Conservation (phyloP, 2,797 vertebrate genomes). For the Rachycentron canadum region DNA sequence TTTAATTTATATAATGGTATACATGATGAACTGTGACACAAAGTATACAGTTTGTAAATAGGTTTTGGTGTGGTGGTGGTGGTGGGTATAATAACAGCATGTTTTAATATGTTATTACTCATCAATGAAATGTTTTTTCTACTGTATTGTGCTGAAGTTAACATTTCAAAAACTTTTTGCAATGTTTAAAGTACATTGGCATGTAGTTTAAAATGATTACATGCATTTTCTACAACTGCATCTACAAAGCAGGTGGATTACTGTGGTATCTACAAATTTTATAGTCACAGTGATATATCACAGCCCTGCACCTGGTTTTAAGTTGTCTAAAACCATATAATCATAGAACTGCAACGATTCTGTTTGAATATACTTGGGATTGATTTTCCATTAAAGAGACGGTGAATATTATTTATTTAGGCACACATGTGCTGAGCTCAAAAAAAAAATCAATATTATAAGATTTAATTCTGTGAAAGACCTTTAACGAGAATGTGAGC, state of each 20-base stretch:
- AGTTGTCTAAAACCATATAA: not conserved
- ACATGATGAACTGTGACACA: not conserved
- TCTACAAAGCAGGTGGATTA: not conserved
- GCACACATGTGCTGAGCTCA: not conserved
- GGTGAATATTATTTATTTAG: not conserved
- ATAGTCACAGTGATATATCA: not conserved
- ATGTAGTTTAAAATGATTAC: not conserved
- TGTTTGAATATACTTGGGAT: not conserved
- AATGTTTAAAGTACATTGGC: not conserved
- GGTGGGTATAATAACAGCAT: not conserved
- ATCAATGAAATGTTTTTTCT: not conserved
- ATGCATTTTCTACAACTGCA: not conserved
- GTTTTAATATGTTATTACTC: not conserved
- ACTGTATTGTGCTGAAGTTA: not conserved
- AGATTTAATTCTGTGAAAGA: conserved; percentile 13
- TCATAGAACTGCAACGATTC: not conserved
- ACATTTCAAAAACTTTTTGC: no score
- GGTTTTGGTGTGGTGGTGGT: not conserved
- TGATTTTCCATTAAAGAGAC: conserved; percentile 6
- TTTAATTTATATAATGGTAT: not conserved
- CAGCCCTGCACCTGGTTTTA: conserved; percentile 1
- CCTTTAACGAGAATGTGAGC: conserved; percentile 38
- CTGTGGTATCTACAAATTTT: not conserved
- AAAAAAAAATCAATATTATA: conserved; percentile 7
- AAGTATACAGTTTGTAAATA: not conserved